These are phyloP conservation scores for Habroteleia sp. DNA, from an alignment of 2,888 invertebrate species.

Conservation along the genomic window DNA sequence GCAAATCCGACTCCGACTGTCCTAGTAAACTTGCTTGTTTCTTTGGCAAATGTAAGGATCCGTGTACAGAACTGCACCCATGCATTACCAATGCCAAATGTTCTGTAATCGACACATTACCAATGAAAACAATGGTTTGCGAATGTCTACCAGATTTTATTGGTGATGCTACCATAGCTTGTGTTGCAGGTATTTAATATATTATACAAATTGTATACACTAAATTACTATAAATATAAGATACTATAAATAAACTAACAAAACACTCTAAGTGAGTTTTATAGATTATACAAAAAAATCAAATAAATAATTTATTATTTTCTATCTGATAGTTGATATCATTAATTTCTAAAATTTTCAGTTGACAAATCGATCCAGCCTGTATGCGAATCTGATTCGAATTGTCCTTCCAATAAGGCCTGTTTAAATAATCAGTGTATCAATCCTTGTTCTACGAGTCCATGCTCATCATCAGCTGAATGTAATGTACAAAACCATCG, in stretches of 20 bases:
- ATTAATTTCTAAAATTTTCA: conserved; percentile 45
- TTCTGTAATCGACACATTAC: conserved; percentile 91
- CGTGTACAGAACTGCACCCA: too few relatives aligned
- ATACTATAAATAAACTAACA: too few relatives aligned
- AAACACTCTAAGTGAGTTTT: too few relatives aligned
- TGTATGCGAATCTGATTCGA: conserved; percentile 87
- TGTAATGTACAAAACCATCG: conserved; percentile 89
- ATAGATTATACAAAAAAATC: too few relatives aligned
- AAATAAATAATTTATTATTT: too few relatives aligned
- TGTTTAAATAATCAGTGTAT: conserved; percentile 88
- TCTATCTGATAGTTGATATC: neutral
- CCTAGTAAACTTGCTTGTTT: conserved; percentile 92
- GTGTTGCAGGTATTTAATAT: conserved; percentile 86
- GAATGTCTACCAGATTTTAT: conserved; percentile 91
- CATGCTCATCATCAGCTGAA: conserved; percentile 90
- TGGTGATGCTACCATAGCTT: conserved; percentile 93
- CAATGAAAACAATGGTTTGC: conserved; percentile 93
- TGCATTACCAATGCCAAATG: too few relatives aligned
- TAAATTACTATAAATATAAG: too few relatives aligned
- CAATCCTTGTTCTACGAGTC: conserved; percentile 88
- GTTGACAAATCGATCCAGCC: conserved; percentile 79
- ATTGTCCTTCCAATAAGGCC: conserved; percentile 87
- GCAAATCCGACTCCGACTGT: conserved; percentile 91
- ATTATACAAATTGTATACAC: conserved; percentile 1
- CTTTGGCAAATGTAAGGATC: conserved; percentile 89